phyloP scores from a whole-genome alignment of 2,888 invertebrate species.

The Lasius platythorax region DNA sequence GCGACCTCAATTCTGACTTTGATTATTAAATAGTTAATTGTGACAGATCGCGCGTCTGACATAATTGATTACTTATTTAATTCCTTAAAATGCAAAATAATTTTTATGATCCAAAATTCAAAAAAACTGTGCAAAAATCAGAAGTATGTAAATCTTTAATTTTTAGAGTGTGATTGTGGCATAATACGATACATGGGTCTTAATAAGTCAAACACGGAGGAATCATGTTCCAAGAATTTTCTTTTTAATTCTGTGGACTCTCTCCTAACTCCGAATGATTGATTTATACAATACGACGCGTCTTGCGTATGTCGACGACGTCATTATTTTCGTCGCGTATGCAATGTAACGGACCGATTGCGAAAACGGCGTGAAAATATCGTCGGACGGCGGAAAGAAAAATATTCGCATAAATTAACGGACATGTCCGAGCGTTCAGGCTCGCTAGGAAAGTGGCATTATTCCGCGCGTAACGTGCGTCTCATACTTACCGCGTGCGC shows the following conservation, averaged over 20 bases:
- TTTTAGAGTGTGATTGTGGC: not conserved
- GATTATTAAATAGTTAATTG: not conserved
- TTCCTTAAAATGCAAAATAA: too few species aligned
- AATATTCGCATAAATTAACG: constrained; percentile 58
- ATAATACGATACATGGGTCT: too few species aligned
- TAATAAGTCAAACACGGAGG: not conserved
- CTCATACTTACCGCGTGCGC: constrained; percentile 66
- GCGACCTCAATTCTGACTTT: not conserved
- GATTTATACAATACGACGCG: not conserved
- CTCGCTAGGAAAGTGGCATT: constrained; percentile 68
- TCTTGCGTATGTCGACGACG: not conserved
- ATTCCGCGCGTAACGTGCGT: constrained; percentile 75
- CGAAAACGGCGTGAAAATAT: constrained; percentile 34
- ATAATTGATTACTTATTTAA: too few species aligned
- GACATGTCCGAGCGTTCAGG: constrained; percentile 48
- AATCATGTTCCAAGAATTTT: not conserved
- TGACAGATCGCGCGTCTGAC: too few species aligned
- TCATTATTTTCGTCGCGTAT: constrained; percentile 3
- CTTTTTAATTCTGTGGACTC: not conserved
- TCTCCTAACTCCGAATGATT: not conserved
- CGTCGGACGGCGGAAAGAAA: constrained; percentile 11
- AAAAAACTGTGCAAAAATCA: too few species aligned
- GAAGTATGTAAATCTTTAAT: not conserved
- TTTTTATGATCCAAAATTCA: too few species aligned
- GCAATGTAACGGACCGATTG: constrained; percentile 28